Evolutionary conservation across 2,888 invertebrate genomes (phyloP), one percentile per base, ranked within the genome.

Genomic region (Unio delphinus): DNA sequence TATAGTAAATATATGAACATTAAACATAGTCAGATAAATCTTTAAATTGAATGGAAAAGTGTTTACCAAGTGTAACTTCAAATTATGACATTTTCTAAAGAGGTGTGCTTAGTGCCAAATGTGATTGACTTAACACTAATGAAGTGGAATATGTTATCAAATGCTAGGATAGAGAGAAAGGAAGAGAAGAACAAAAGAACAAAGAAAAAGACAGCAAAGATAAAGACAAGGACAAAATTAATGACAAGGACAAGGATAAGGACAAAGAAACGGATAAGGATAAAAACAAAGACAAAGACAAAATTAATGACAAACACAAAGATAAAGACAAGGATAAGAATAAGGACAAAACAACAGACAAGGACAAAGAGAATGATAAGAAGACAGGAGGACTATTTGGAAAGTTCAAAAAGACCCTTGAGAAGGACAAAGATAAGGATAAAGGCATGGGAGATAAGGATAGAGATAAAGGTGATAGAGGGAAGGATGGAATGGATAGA

Each of bases 301-400:
- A 62, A 7, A 55, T 15, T n/a, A 66, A 71, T n/a, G 23, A 64
- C 23, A 62, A 67, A 58, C 64, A 59, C 18, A 69, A 65, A 56
- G 60, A 67, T 4, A 68, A 68, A 54, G 70, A 70, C 59, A 69
- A 77, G 28, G 69, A 71, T 18, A 62, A 70, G 23, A 73, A 73
- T 61, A 71, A 68, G 56, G 70, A 68, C 45, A 61, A 67, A 60
- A 55, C 62, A 30, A 61, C 11, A 67, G 26, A 55, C 28, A 69
- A 71, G 55, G 67, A 76, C 57, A 74, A 73, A 67, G 70, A 72
- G 17, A 76, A 79, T 65, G 61, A 60, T 60, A 65, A 56, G 55
- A 61, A 34, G 20, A 65, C 67, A 54, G 64, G 68, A 34, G 79
- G 77, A 34, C 66, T 80, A 11, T 77, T 79, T 59, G 76, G 77